Percentiles rank a stretch among this genome's conserved stretches.
Evolutionary conservation across 2,888 invertebrate genomes (phyloP).

Genomic region (Melieria picta): DNA sequence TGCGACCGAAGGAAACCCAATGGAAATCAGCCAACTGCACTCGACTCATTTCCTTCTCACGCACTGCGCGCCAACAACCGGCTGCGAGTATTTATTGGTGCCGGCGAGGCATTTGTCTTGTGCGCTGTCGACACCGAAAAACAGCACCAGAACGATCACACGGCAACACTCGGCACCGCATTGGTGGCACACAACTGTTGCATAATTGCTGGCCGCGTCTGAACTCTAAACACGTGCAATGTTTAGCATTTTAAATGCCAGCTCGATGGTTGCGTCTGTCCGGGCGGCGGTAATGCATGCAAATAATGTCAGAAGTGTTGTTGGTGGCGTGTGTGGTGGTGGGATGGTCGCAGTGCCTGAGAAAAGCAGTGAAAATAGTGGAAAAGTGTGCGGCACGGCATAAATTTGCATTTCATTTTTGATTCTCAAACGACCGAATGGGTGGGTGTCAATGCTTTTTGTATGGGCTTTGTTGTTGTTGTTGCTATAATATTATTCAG

Average conservation of each 20-base stretch:
- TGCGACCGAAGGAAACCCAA: too few species aligned
- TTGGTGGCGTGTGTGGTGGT: background rate
- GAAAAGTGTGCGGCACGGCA: conserved; percentile 12
- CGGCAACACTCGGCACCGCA: too few species aligned
- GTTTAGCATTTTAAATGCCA: conserved; percentile 17
- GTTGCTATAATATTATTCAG: too few species aligned
- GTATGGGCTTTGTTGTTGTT: background rate
- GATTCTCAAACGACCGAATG: background rate
- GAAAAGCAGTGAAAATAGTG: too few species aligned
- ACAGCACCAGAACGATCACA: too few species aligned
- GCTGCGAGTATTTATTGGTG: too few species aligned
- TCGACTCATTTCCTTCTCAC: too few species aligned
- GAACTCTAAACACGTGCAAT: conserved; percentile 52
- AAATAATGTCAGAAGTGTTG: too few species aligned
- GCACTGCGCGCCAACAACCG: too few species aligned
- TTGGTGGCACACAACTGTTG: background rate
- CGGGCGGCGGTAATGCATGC: background rate
- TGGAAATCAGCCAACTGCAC: too few species aligned
- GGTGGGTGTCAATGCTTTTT: background rate
- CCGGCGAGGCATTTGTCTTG: too few species aligned
- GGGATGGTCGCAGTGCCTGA: background rate
- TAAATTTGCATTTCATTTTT: conserved; percentile 14
- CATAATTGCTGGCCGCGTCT: conserved; percentile 49
- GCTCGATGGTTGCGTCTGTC: background rate
- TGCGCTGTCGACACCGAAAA: too few species aligned